These are phyloP conservation scores for Lepus townsendii DNA, from an alignment of 2,797 vertebrate genomes.

Conservation along the genomic window DNA sequence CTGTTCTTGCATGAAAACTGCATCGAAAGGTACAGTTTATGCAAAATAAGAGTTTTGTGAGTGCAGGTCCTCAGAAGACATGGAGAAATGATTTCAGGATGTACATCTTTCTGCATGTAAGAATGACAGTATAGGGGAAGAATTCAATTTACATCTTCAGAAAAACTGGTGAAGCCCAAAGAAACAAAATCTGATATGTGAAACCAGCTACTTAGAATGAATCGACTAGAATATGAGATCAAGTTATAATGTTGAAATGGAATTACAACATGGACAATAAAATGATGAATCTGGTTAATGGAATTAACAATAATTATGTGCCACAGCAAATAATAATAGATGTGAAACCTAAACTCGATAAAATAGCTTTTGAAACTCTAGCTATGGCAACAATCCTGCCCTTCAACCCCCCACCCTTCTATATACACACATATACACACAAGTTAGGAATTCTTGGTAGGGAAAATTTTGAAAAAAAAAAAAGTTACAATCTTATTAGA, in stretches of 20 bases:
- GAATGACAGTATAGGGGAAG: neutral
- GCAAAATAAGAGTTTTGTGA: constrained; percentile 16
- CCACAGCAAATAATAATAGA: neutral
- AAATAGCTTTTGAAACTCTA: neutral
- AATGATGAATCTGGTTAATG: neutral
- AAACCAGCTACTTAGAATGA: constrained; percentile 45
- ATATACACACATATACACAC: neutral
- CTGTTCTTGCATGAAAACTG: neutral
- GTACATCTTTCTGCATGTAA: neutral
- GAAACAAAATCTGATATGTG: neutral
- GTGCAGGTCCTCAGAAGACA: neutral
- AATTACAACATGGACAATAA: neutral
- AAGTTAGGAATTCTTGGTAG: neutral
- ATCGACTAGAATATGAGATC: neutral
- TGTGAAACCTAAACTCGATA: constrained; percentile 1
- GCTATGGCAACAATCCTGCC: neutral
- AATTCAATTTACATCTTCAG: constrained; percentile 40
- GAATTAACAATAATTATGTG: neutral
- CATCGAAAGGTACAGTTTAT: constrained; percentile 18
- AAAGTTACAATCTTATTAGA: neutral
- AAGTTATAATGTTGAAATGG: neutral
- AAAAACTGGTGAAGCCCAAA: neutral
- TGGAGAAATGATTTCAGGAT: neutral
- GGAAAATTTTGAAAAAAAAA: neutral
- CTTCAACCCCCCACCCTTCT: neutral